Base-by-base conservation (phyloP, 2,113 vertebrate species). In the Megaleporinus macrocephalus region DNA sequence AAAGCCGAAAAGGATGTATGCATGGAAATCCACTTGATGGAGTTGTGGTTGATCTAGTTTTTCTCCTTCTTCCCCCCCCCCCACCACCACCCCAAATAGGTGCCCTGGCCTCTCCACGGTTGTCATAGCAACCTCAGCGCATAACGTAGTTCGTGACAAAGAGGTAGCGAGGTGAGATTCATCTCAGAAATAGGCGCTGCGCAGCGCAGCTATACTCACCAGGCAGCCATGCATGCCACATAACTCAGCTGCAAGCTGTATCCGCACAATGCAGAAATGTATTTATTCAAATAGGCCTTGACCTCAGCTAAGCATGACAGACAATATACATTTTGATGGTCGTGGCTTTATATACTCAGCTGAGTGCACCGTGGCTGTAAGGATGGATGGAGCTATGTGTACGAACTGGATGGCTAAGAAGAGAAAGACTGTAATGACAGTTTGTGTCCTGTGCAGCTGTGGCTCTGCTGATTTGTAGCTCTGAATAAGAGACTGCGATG, bases 131-230 rank as follows among this genome's bases (percentile, higher is more conserved):
- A 97, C 94, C 9, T 30, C 85, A 92, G 94, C 90, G 93, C 95
- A 95, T 96, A 96, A 96, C 95, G 93, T 93, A 22, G 84, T 92
- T 90, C 89, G 93, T 95, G 94, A 97, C 95, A 96, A 95, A 96
- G 93, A 94, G 85, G 87, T 92, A 83, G 93, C 94, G 95, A 93
- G 92, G 93, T 89, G 87, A 94, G 92, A 94, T 95, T 93, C 94
- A 92, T 94, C 94, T 90, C 92, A 86, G 91, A 93, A 96, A 95
- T 85, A 90, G 85, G 24, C 89, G 90, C 86, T 89, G 78, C 83
- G 84, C 88, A 90, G 15, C 66, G 81, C 76, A 81, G 85, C 78
- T 57, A 29, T 65, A 86, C 82, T 85, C 57, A 88, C 85, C 85
- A 86, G 85, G 84, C 89, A 87, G 78, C 84, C 83, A 80, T 78